These are phyloP conservation scores for Epinephelus coioides DNA, from an alignment of 2,797 vertebrate species.

Conservation along the genomic window DNA sequence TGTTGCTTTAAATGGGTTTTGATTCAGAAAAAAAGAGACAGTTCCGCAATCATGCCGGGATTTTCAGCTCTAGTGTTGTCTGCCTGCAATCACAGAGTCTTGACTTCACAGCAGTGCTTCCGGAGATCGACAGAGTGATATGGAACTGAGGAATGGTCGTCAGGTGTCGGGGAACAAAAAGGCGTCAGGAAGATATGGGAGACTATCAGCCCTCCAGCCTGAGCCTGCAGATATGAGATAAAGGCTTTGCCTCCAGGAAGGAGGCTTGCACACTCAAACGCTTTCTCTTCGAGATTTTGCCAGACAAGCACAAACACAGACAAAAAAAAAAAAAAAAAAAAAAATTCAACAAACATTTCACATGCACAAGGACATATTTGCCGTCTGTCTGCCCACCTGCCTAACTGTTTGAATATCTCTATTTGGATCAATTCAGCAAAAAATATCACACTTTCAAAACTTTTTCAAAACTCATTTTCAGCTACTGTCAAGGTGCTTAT, in stretches of 20 bases:
- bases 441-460: conserved; percentile 7
- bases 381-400: conserved; percentile 38
- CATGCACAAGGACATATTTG: conserved; percentile 27
- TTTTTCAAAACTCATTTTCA: conserved; percentile 14
- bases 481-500: conserved; percentile 14
- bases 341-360: conserved; percentile 26
- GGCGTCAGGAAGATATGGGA: conserved; percentile 76
- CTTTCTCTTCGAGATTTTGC: conserved; percentile 45
- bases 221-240: conserved; percentile 83
- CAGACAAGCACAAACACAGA: conserved; percentile 55
- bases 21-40: conserved; percentile 32
- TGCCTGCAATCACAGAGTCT: conserved; percentile 61
- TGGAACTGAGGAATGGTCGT: conserved; percentile 66
- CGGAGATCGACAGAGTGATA: conserved; percentile 74
- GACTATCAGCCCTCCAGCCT: conserved; percentile 78
- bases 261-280: conserved; percentile 53
- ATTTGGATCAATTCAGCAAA: conserved; percentile 16
- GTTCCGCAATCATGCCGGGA: conserved; percentile 35
- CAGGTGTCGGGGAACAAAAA: conserved; percentile 84
- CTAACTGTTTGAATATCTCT: conserved; percentile 17
- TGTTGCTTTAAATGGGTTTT: conserved; percentile 49
- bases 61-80: conserved; percentile 53
- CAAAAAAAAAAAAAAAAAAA: conserved; percentile 9
- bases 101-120: conserved; percentile 68
- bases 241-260: conserved; percentile 72